A percentile compares a stretch with the other conserved stretches of the same genome.
phyloP scores from a whole-genome alignment of 1,140 invertebrate genomes.

The Brachionus paranguensis region DNA sequence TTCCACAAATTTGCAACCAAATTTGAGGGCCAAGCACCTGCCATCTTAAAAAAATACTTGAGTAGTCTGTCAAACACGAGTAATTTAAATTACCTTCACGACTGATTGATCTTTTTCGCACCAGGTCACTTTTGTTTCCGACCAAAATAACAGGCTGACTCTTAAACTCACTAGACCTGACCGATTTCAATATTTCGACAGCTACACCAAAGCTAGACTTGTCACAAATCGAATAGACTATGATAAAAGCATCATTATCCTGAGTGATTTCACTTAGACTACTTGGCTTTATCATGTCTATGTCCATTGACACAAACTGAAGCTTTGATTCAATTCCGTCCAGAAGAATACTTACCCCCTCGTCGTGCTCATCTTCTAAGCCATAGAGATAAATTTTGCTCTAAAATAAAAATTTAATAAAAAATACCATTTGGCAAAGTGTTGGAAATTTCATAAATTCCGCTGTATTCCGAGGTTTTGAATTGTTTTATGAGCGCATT shows the following conservation, averaged over 20 bases:
- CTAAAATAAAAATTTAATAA: background rate
- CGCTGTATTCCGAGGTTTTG: slow-evolving; percentile 36
- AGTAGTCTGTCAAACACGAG: background rate
- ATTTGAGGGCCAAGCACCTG: background rate
- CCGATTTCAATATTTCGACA: slow-evolving; percentile 5
- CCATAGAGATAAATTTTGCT: background rate
- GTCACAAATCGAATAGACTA: slow-evolving; percentile 38
- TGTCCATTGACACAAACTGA: slow-evolving; percentile 26
- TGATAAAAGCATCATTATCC: slow-evolving; percentile 30
- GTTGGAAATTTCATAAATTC: slow-evolving; percentile 17
- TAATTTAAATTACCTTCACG: background rate
- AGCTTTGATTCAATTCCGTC: slow-evolving; percentile 37
- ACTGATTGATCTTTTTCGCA: slow-evolving; percentile 16
- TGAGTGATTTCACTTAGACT: background rate
- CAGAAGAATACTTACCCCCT: slow-evolving; percentile 21
- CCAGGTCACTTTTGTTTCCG: slow-evolving; percentile 39
- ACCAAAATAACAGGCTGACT: slow-evolving; percentile 25
- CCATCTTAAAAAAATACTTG: background rate
- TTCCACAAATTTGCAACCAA: slow-evolving; percentile 38
- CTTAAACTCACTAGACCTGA: slow-evolving; percentile 28
- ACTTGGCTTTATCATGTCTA: slow-evolving; percentile 21
- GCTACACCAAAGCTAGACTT: background rate
- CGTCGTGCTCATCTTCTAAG: slow-evolving; percentile 16
- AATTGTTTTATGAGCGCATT: slow-evolving; percentile 38
- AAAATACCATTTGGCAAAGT: background rate